A percentile compares a stretch with the other conserved stretches of the same genome.
These are phyloP conservation scores for Trissolcus japonicus DNA, from an alignment of 2,888 invertebrate species.

Conservation along the genomic window DNA sequence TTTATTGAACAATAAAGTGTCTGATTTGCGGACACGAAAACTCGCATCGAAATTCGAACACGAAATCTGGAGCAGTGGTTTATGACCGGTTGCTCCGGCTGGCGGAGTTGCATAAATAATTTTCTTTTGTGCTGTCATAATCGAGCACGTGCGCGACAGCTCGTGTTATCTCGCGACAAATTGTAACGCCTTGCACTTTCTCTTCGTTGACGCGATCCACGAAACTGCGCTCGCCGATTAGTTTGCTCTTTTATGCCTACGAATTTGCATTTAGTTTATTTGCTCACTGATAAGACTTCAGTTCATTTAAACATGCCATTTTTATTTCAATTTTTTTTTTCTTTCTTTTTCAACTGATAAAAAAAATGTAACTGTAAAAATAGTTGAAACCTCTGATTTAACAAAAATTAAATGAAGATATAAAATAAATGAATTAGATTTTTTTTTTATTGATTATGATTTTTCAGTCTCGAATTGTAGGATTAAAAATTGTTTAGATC, in stretches of 20 bases:
- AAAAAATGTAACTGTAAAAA: background rate
- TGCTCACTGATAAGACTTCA: background rate
- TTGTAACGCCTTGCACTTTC: slow-evolving; percentile 41
- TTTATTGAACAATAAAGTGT: slow-evolving; percentile 48
- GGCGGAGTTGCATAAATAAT: slow-evolving; percentile 36
- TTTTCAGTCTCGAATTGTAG: too few relatives aligned
- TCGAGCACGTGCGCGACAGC: slow-evolving; percentile 38
- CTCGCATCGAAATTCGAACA: slow-evolving; percentile 28
- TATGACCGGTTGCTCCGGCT: slow-evolving; percentile 26
- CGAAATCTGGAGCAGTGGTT: slow-evolving; percentile 41
- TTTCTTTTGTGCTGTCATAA: slow-evolving; percentile 32
- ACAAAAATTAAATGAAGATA: too few relatives aligned
- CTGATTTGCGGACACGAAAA: slow-evolving; percentile 32
- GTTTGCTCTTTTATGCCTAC: slow-evolving; percentile 10
- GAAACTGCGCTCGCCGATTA: slow-evolving; percentile 14
- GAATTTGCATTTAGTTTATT: background rate
- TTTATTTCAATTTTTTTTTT: background rate
- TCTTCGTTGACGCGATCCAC: slow-evolving; percentile 36
- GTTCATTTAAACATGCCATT: background rate
- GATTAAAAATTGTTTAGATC: too few relatives aligned
- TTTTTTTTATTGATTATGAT: too few relatives aligned
- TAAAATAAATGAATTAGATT: too few relatives aligned
- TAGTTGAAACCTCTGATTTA: too few relatives aligned
- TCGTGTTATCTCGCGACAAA: slow-evolving; percentile 51
- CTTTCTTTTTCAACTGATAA: background rate